Evolutionary conservation across 1,140 invertebrate genomes (phyloP).

Genomic region (Asobara japonica): DNA sequence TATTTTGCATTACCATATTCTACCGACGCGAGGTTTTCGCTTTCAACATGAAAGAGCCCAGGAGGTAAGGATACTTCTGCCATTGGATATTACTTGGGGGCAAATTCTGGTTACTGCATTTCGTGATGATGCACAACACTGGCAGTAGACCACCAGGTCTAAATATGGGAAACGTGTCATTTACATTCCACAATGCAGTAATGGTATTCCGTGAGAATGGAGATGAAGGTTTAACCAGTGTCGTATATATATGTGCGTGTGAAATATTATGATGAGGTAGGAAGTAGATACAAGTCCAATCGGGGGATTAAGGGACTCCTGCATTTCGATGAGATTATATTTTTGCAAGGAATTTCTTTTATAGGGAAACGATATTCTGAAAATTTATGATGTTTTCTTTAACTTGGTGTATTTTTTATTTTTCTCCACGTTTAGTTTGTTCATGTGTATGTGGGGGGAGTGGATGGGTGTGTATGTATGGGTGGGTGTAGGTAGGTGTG

Average conservation of each 20-base stretch:
- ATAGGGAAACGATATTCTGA: too few relatives aligned
- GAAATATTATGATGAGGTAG: background rate
- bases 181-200: background rate
- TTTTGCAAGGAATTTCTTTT: too few relatives aligned
- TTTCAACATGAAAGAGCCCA: background rate
- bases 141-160: background rate
- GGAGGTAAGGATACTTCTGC: background rate
- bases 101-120: background rate
- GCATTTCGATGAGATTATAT: too few relatives aligned
- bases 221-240: background rate
- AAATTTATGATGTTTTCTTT: too few relatives aligned
- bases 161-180: background rate
- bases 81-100: background rate
- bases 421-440: too few relatives aligned
- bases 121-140: background rate
- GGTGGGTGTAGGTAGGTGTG: too few relatives aligned
- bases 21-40: background rate
- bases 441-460: too few relatives aligned
- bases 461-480: too few relatives aligned
- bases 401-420: too few relatives aligned
- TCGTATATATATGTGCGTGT: too few relatives aligned
- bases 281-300: background rate
- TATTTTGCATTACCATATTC: slow-evolving; percentile 11
- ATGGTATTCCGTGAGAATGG: background rate
- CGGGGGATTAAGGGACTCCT: too few relatives aligned